A percentile compares a stretch with the other conserved stretches of the same genome.
Evolutionary conservation across 2,797 vertebrate species (phyloP).

Genomic region (Dryobates pubescens): DNA sequence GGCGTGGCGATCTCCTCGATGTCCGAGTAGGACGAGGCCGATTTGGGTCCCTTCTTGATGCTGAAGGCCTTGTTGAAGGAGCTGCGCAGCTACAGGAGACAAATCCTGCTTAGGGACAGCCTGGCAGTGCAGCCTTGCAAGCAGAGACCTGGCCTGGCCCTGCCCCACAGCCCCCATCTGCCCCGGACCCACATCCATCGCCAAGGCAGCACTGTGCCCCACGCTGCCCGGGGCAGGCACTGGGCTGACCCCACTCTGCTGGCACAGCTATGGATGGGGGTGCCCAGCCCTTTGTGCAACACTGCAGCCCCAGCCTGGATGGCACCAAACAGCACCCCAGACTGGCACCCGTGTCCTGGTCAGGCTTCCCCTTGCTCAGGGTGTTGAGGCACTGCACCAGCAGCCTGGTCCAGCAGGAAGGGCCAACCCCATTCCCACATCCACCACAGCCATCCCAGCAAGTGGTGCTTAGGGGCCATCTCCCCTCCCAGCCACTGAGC

Average conservation of each 20-base stretch:
- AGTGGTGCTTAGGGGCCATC: background rate
- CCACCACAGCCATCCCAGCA: background rate
- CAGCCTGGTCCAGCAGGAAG: accelerated
- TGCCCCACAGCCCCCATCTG: accelerated
- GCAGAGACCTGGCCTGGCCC: background rate
- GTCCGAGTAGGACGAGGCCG: constrained; percentile 91
- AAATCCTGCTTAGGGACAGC: constrained; percentile 12
- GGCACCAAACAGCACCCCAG: background rate
- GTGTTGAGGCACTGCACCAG: background rate
- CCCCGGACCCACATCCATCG: background rate
- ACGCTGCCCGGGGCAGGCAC: background rate
- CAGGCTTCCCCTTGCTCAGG: background rate
- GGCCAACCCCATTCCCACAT: background rate
- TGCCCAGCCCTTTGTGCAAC: background rate
- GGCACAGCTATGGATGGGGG: accelerated
- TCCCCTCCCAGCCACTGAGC: background rate
- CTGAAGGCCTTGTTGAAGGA: constrained; percentile 99
- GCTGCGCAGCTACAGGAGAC: constrained; percentile 86
- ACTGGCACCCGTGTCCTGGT: background rate
- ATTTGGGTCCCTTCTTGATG: constrained; percentile 96
- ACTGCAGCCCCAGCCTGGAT: background rate
- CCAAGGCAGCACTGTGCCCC: background rate
- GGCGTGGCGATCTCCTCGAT: constrained; percentile 96
- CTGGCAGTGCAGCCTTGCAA: accelerated
- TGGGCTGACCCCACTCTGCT: accelerated